Conservation (phyloP, 2,797 vertebrate species). For the Avahi laniger region DNA sequence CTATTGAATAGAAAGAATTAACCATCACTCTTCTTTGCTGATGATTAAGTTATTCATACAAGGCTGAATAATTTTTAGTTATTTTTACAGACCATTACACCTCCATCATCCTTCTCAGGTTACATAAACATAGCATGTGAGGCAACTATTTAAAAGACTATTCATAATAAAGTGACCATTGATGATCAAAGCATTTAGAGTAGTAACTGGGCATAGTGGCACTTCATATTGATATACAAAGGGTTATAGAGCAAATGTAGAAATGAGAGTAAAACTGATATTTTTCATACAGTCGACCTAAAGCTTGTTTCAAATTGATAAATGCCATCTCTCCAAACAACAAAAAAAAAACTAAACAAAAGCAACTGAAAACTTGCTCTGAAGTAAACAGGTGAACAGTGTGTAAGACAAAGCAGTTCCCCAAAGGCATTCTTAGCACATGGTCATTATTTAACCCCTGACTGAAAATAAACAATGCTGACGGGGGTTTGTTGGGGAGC, state of each 20-base stretch:
- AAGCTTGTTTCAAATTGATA: slow-evolving; percentile 80
- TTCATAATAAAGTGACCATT: neutral
- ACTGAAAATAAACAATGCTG: slow-evolving; percentile 84
- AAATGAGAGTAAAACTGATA: slow-evolving; percentile 41
- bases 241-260: slow-evolving; percentile 60
- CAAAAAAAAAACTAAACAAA: slow-evolving; percentile 77
- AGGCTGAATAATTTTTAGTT: neutral
- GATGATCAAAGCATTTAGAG: neutral
- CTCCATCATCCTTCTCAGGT: neutral
- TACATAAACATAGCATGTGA: neutral
- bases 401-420: slow-evolving; percentile 82
- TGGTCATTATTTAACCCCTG: slow-evolving; percentile 84
- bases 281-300: slow-evolving; percentile 62
- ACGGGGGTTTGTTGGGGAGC: slow-evolving; percentile 77
- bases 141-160: neutral
- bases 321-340: slow-evolving; percentile 79
- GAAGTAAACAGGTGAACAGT: slow-evolving; percentile 81
- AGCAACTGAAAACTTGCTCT: slow-evolving; percentile 81
- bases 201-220: neutral
- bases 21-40: neutral
- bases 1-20: neutral
- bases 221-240: slow-evolving; percentile 28
- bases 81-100: neutral
- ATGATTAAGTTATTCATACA: slow-evolving; percentile 16
- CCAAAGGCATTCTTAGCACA: slow-evolving; percentile 81